A percentile compares a stretch with the other conserved stretches of the same genome.
Evolutionary conservation across 2,797 vertebrate genomes (phyloP).

Genomic region (Bovichtus variegatus): DNA sequence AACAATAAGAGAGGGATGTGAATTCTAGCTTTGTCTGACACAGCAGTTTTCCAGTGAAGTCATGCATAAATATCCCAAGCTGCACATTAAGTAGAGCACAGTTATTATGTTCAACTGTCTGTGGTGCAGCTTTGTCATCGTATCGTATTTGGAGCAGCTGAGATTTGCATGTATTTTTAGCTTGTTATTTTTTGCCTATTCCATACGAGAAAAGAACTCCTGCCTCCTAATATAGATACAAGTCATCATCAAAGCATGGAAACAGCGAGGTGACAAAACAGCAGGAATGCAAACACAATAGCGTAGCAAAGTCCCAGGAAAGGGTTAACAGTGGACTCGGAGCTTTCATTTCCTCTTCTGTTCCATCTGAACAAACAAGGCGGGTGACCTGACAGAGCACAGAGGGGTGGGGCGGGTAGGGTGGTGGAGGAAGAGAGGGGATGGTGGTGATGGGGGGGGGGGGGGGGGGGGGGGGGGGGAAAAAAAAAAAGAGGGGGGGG

Average conservation of each 20-base stretch:
- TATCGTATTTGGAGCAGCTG: conserved; percentile 47
- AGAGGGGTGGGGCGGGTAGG: conserved; percentile 63
- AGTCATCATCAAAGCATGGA: conserved; percentile 51
- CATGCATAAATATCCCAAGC: conserved; percentile 47
- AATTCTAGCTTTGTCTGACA: conserved; percentile 53
- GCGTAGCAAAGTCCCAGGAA: conserved; percentile 65
- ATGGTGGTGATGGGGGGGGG: neutral
- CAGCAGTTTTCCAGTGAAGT: conserved; percentile 64
- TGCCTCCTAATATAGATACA: conserved; percentile 23
- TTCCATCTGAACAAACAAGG: conserved; percentile 89
- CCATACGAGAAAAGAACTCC: conserved; percentile 15
- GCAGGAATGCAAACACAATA: conserved; percentile 49
- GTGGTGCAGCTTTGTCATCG: conserved; percentile 15
- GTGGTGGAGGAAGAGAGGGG: conserved; percentile 13
- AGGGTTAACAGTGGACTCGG: conserved; percentile 81
- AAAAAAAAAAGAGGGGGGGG: conserved; percentile 75
- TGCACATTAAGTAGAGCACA: conserved; percentile 56
- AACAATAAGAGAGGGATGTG: conserved; percentile 25
- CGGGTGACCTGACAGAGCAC: conserved; percentile 85
- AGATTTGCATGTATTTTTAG: conserved; percentile 52
- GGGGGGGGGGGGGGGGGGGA: conserved; percentile 74
- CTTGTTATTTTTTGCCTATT: neutral
- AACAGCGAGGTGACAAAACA: conserved; percentile 38
- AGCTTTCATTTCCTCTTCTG: conserved; percentile 86
- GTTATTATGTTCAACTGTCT: conserved; percentile 47